Evolutionary conservation across 2,797 vertebrate genomes (phyloP).

Genomic region (Pampus argenteus): DNA sequence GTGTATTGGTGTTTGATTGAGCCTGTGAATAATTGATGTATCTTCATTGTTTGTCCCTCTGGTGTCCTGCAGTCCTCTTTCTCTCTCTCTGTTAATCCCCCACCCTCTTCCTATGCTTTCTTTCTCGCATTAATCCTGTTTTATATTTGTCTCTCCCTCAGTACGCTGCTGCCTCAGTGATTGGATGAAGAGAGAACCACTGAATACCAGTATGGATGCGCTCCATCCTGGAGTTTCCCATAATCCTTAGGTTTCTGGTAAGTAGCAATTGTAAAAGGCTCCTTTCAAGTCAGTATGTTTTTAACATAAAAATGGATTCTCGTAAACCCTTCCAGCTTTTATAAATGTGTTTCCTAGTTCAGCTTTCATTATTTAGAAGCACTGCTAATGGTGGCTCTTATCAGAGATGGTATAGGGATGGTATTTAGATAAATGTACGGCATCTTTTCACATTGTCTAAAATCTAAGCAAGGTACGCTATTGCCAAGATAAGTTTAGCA

Average conservation of each 20-base stretch:
- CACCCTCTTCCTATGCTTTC: slow-evolving; percentile 14
- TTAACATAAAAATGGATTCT: slow-evolving; percentile 16
- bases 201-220: slow-evolving; percentile 72
- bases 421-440: slow-evolving; percentile 1
- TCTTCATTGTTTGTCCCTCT: slow-evolving; percentile 77
- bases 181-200: slow-evolving; percentile 55
- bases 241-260: slow-evolving; percentile 71
- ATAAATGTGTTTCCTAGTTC: background rate
- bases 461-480: background rate
- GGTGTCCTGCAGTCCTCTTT: slow-evolving; percentile 58
- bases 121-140: slow-evolving; percentile 66
- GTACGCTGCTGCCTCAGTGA: slow-evolving; percentile 60
- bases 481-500: background rate
- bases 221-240: slow-evolving; percentile 63
- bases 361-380: slow-evolving; percentile 9
- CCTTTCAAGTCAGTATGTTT: background rate
- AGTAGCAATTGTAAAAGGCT: slow-evolving; percentile 12
- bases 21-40: slow-evolving; percentile 77
- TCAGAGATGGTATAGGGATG: background rate
- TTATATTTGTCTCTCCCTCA: slow-evolving; percentile 70
- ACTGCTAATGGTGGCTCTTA: background rate
- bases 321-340: slow-evolving; percentile 3
- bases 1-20: slow-evolving; percentile 74
- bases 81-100: slow-evolving; percentile 29
- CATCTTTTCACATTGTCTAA: background rate